Evolutionary conservation across 2,797 vertebrate species (phyloP).

Genomic region (Cynodonichthys magdalenae): DNA sequence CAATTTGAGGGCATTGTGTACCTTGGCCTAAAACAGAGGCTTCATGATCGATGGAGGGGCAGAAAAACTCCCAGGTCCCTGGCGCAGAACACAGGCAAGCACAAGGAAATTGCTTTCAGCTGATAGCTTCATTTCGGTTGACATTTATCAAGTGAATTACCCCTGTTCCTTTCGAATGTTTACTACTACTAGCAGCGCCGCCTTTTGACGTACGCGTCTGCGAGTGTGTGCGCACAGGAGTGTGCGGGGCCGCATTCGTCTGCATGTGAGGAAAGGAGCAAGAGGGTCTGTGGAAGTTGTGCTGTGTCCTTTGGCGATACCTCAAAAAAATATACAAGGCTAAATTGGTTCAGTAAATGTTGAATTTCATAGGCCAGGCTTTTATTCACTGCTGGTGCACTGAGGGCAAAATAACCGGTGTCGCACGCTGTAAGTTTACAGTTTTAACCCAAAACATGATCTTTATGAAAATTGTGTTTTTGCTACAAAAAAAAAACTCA

Average conservation of each 20-base stretch:
- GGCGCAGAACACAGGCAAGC: conserved; percentile 84
- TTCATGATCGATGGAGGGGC: conserved; percentile 98
- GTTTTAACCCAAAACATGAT: conserved; percentile 1
- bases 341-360: conserved; percentile 79
- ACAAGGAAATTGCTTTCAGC: conserved; percentile 96
- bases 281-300: conserved; percentile 54
- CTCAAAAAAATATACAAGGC: conserved; percentile 79
- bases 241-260: conserved; percentile 25
- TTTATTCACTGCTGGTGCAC: conserved; percentile 33
- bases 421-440: conserved; percentile 13
- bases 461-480: conserved; percentile 15
- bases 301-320: conserved; percentile 74
- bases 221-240: conserved; percentile 7
- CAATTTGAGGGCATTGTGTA: conserved; percentile 98
- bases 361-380: conserved; percentile 64
- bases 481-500: neutral
- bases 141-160: conserved; percentile 93
- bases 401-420: conserved; percentile 30
- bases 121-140: conserved; percentile 90
- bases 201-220: conserved; percentile 36
- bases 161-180: conserved; percentile 76
- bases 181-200: conserved; percentile 73
- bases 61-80: conserved; percentile 89
- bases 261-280: conserved; percentile 22
- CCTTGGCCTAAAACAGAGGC: conserved; percentile 92